Evolutionary conservation across 2,888 invertebrate genomes (phyloP).

Genomic region (Ophion obscuratus): DNA sequence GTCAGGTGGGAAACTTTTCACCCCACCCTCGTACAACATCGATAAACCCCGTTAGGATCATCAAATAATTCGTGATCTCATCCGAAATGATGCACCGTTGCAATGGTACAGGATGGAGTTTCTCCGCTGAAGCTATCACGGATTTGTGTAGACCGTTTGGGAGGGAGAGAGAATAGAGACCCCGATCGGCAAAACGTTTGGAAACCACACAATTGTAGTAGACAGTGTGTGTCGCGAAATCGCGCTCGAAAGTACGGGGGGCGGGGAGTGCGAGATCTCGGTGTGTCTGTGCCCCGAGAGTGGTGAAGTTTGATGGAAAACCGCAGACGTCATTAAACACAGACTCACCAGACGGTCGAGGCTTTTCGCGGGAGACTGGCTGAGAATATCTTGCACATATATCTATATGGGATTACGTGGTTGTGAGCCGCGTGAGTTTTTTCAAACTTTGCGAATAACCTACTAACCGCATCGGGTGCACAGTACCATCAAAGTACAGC

Average conservation of each 20-base stretch:
- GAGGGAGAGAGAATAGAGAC: too few species aligned
- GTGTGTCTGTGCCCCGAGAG: conserved; percentile 36
- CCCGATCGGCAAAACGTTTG: not conserved
- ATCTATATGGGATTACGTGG: conserved; percentile 4
- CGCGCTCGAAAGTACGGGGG: not conserved
- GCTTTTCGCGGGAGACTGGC: not conserved
- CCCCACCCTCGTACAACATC: too few species aligned
- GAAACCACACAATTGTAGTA: not conserved
- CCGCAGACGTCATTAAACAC: conserved; percentile 79
- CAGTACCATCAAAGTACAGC: conserved; percentile 3
- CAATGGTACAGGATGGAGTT: too few species aligned
- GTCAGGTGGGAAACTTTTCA: too few species aligned
- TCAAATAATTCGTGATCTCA: too few species aligned
- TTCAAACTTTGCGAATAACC: conserved; percentile 76
- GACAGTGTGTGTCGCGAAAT: conserved; percentile 7
- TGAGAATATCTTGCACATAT: too few species aligned
- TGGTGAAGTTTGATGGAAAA: conserved; percentile 76
- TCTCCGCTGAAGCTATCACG: too few species aligned
- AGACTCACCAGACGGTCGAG: conserved; percentile 35
- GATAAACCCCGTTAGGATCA: too few species aligned
- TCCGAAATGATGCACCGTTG: too few species aligned
- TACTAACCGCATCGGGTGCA: conserved; percentile 73
- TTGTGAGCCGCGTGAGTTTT: conserved; percentile 43
- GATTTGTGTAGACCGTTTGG: too few species aligned
- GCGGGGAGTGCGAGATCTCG: conserved; percentile 65